Evolutionary conservation across 2,888 invertebrate species (phyloP), one percentile per base, ranked within the genome.

Genomic region (Spialia ferax): DNA sequence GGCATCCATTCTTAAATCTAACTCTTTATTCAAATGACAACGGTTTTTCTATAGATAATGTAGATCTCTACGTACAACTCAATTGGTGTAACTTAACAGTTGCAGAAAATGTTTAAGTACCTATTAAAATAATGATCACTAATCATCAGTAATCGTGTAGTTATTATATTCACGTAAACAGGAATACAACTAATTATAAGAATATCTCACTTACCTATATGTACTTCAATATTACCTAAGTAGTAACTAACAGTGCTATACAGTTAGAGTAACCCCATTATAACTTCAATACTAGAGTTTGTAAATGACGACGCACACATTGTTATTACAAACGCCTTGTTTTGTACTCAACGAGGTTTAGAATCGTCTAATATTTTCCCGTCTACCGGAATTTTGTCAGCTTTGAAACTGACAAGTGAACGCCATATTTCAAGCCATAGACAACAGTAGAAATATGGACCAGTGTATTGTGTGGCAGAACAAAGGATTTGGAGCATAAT

Each of bases 401-500:
- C 48, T 62, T 42, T 54, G 52, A 69, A 65, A 18, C 63, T 70
- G 68, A 72, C 67, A 73, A 70, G 74, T 70, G 63, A 35, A 66
- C 59, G 63, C 69, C 70, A 72, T 75, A 70, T 75, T 73, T 73
- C 68, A 71, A 63, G 61, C 68, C 71, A 69, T 54, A 57, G 68
- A 71, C 70, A 69, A 71, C 70, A 64, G 63, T 48, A 65, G 56
- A 71, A 66, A 71, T 59, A 70, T 65, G 56, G 52, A 26, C 55
- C 52, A 22, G 57, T 45, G 48, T 38, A 62, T 70, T 72, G 70
- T 75, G 70, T 68, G 11, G 5, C n/a, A 15, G 23, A 64, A 71
- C 69, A 73, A 70, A 62, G 45, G 52, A 52, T 52, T 38, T 62
- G 69, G 64, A 52, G 60, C 35, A 54, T 66, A 64, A 70, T 70